These are phyloP conservation scores for Drosophila gaucha DNA, from an alignment of 2,888 invertebrate genomes.

Conservation along the genomic window DNA sequence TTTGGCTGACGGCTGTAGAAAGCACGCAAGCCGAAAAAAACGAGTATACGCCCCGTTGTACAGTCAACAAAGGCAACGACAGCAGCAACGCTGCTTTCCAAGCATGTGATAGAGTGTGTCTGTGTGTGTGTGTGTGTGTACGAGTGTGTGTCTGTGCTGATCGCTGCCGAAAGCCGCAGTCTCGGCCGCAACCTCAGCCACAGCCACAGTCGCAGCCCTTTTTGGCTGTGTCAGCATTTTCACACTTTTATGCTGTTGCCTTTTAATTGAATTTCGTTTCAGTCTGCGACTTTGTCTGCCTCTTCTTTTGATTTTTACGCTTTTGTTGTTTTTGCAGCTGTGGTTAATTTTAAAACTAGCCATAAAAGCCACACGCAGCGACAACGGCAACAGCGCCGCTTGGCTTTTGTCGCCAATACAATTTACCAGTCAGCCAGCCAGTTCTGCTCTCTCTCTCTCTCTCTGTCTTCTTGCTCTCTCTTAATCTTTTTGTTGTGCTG, in stretches of 20 bases:
- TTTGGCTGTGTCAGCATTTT: constrained; percentile 70
- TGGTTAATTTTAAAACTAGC: constrained; percentile 78
- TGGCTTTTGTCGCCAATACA: constrained; percentile 67
- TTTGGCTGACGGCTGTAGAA: constrained; percentile 68
- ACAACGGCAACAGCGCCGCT: constrained; percentile 33
- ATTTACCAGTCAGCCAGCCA: constrained; percentile 42
- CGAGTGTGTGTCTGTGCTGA: constrained; percentile 35
- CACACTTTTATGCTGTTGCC: constrained; percentile 70
- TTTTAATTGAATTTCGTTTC: constrained; percentile 77
- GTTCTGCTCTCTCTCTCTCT: constrained; percentile 32
- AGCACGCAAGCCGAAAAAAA: constrained; percentile 67
- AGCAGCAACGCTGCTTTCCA: constrained; percentile 24
- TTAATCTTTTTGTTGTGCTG: constrained; percentile 4
- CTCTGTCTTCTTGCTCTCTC: constrained; percentile 9
- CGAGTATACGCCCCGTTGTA: constrained; percentile 80
- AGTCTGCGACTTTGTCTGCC: constrained; percentile 57
- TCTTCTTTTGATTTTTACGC: constrained; percentile 33
- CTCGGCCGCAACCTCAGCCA: constrained; percentile 33
- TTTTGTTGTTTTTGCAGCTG: constrained; percentile 55
- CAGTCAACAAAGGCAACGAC: constrained; percentile 56
- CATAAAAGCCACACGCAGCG: constrained; percentile 72
- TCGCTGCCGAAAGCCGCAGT: constrained; percentile 46
- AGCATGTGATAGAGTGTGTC: constrained; percentile 9
- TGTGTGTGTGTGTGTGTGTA: constrained; percentile 18
- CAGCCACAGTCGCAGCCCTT: constrained; percentile 37